A percentile compares a stretch with the other conserved stretches of the same genome.
These are phyloP conservation scores for Eulemur rubriventer DNA, from an alignment of 2,797 vertebrate genomes.

Conservation along the genomic window DNA sequence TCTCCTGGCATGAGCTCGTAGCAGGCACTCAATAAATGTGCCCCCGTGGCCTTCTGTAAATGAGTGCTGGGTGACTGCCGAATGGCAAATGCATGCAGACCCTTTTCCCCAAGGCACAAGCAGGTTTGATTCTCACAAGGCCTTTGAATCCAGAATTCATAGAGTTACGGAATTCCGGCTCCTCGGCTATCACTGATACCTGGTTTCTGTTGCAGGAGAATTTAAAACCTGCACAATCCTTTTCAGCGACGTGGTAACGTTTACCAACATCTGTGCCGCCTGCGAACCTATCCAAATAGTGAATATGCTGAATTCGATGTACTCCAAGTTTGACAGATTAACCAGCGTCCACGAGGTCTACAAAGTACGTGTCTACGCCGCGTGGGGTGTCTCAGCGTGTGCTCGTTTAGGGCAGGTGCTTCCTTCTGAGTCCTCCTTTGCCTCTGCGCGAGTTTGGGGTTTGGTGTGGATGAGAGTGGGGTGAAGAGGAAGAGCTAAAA, in stretches of 20 bases:
- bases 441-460: neutral
- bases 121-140: neutral
- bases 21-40: neutral
- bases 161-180: neutral
- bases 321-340: constrained; percentile 88
- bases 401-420: neutral
- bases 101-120: neutral
- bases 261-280: constrained; percentile 89
- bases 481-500: neutral
- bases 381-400: neutral
- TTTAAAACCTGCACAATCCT: constrained; percentile 89
- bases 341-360: constrained; percentile 86
- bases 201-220: constrained; percentile 82
- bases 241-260: constrained; percentile 90
- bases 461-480: neutral
- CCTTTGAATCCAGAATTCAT: neutral
- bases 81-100: neutral
- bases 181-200: neutral
- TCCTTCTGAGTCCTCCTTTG: neutral
- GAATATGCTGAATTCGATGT: constrained; percentile 89
- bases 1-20: neutral
- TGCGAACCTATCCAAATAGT: constrained; percentile 89
- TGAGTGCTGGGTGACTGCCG: neutral
- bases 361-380: constrained; percentile 81
- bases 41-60: neutral